Evolutionary conservation across 2,113 vertebrate genomes (phyloP), one percentile per base, ranked within the genome.

Genomic region (Lophotis ruficrista): DNA sequence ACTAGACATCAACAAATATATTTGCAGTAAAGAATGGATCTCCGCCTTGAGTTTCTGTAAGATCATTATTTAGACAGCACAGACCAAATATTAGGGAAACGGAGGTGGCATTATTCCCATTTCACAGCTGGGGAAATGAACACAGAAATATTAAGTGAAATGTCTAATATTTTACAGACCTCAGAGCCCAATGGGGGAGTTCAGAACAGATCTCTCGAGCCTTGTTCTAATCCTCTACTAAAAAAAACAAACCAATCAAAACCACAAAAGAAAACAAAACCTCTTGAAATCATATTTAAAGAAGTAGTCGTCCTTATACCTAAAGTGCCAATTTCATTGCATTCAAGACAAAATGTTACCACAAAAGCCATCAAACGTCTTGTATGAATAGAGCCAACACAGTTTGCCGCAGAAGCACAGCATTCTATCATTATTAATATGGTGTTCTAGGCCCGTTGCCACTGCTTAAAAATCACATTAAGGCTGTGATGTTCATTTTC

Each of bases 401-500:
- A 2, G 78, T 87, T 84, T 89, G 25, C 56, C 17, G 24, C 22
- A 92, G 56, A 89, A 93, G 5, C 0, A 3, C 53, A 38, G 48
- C 48, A 87, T 83, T 95, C 60, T 56, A 35, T 88, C 78, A 60
- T 56, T 83, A 86, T 78, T 87, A 92, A 71, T 60, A 72, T 1
- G n/a, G 48, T 38, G 35, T 87, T 87, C 64, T 43, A 89, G 61
- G 83, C 35, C 57, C n/a, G 79, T 33, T 71, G 38, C 28, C 65
- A 75, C 80, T 75, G 83, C 80, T 80, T 94, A 87, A 94, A 97
- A 89, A 86, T 43, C 82, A 90, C 62, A 77, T 93, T 79, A 85
- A 61, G 45, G 51, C 47, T 77, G 31, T 50, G 62, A 91, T 88
- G 80, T 45, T 90, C 9, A 61, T 84, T 94, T 96, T 89, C 87